These are phyloP conservation scores for Diaphora mendica DNA, from an alignment of 2,888 invertebrate species.

Conservation along the genomic window DNA sequence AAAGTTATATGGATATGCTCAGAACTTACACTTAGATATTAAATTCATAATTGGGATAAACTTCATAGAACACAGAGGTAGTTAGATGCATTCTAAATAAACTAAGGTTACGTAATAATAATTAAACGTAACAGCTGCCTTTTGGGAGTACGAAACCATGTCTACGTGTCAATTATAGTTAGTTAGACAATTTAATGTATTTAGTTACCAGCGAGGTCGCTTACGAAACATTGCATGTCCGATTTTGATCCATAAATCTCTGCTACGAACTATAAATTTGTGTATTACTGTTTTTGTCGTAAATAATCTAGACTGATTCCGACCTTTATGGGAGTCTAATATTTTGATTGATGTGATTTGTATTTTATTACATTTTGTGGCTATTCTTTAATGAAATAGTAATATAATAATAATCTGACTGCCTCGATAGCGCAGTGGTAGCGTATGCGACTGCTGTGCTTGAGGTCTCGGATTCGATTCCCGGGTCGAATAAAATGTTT, in stretches of 20 bases:
- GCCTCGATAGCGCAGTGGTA: too few species aligned
- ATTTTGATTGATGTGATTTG: constrained; percentile 1
- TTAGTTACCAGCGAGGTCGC: background rate
- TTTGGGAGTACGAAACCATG: background rate
- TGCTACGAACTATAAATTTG: background rate
- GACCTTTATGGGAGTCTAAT: background rate
- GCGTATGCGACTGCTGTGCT: too few species aligned
- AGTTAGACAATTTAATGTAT: background rate
- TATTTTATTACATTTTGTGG: background rate
- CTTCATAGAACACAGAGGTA: background rate
- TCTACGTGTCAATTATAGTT: background rate
- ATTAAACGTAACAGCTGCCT: background rate
- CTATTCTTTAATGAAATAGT: too few species aligned
- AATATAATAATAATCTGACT: too few species aligned
- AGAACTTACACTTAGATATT: background rate
- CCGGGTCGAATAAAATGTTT: too few species aligned
- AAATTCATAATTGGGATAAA: constrained; percentile 3
- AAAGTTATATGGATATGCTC: background rate
- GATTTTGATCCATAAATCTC: background rate
- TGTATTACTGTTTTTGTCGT: background rate
- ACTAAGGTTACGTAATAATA: background rate
- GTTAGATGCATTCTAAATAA: constrained; percentile 2
- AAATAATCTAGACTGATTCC: background rate
- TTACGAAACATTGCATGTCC: constrained; percentile 3
- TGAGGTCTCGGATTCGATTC: too few species aligned